A percentile compares a stretch with the other conserved stretches of the same genome.
phyloP scores from a whole-genome alignment of 2,113 vertebrate genomes.

The Actenoides hombroni region DNA sequence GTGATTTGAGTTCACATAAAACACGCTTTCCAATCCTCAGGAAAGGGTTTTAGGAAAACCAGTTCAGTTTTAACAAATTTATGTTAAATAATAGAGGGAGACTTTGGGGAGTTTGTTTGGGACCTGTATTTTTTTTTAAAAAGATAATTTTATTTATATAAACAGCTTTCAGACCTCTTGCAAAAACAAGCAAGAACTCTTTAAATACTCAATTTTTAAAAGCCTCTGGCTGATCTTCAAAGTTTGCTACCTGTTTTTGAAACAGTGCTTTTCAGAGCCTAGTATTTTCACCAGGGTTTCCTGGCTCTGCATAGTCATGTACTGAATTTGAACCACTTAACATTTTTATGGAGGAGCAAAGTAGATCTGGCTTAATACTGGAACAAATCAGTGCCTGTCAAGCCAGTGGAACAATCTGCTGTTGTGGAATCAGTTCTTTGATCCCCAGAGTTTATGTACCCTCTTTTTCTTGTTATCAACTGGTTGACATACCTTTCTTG shows the following conservation, averaged over 20 bases:
- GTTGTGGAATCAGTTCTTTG: neutral
- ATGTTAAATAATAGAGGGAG: neutral
- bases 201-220: neutral
- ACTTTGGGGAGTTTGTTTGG: neutral
- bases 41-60: slow-evolving; percentile 6
- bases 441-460: neutral
- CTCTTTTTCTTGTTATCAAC: neutral
- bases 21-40: neutral
- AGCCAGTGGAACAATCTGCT: neutral
- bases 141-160: neutral
- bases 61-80: neutral
- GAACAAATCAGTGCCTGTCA: neutral
- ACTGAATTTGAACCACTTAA: neutral
- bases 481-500: neutral
- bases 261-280: neutral
- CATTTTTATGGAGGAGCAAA: neutral
- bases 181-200: neutral
- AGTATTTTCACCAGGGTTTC: neutral
- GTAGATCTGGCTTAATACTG: neutral
- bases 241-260: neutral
- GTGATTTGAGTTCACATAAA: slow-evolving; percentile 17
- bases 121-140: neutral
- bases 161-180: neutral
- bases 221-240: neutral
- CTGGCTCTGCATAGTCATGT: neutral